Conservation (phyloP, 2,797 vertebrate species). For the Siniperca scherzeri region DNA sequence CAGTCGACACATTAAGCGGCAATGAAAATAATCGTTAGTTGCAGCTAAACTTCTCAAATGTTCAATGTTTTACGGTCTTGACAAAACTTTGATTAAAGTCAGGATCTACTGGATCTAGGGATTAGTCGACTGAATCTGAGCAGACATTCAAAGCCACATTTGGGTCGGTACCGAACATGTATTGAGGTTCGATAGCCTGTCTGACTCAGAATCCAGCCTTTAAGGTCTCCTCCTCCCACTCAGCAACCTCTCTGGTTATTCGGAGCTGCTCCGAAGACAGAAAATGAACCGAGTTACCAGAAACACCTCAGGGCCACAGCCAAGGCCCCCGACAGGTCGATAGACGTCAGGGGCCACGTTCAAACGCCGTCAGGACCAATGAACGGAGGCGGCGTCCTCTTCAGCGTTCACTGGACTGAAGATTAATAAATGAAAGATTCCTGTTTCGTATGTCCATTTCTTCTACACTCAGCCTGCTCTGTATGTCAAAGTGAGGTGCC, state of each 20-base stretch:
- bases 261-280: neutral
- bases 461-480: too few relatives aligned
- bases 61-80: neutral
- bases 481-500: too few relatives aligned
- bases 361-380: neutral
- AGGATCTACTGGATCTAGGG: neutral
- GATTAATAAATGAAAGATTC: too few relatives aligned
- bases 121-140: too few relatives aligned
- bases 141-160: neutral
- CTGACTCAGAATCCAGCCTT: neutral
- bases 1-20: too few relatives aligned
- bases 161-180: neutral
- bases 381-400: too few relatives aligned
- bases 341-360: neutral
- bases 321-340: slow-evolving; percentile 2
- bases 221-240: neutral
- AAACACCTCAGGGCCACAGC: neutral
- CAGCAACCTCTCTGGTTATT: neutral
- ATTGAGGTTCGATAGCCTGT: too few relatives aligned
- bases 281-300: slow-evolving; percentile 9
- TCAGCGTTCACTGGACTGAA: too few relatives aligned
- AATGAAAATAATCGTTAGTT: too few relatives aligned
- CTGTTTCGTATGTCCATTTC: too few relatives aligned
- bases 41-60: too few relatives aligned
- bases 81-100: neutral